Base-by-base conservation (phyloP, 2,888 invertebrate species). In the Cylloceria caligata region DNA sequence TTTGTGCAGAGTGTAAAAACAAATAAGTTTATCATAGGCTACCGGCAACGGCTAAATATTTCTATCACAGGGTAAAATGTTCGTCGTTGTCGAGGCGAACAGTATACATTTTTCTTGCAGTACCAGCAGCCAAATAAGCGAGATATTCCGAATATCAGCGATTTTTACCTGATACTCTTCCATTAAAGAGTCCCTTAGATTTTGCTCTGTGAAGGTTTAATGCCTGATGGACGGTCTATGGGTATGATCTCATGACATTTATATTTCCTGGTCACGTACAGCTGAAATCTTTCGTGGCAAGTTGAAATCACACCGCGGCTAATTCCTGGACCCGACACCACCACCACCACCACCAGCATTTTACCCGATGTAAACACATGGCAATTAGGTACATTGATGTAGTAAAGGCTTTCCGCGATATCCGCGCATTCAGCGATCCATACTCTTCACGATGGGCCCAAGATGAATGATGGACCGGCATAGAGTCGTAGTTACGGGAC, bases 401-500 rank as follows among this genome's bases (percentile, higher is more conserved):
- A 57, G 60, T n/a, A 60, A 34, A 39, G 60, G 11, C 45, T 68
- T 13, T 21, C 19, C 21, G 36, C 13, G 19, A 36, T 13, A 36
- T 49, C 16, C 34, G 13, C 13, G 49, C 34, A 42, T 49, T 49
- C 30, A 16, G 19, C 67, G 24, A 19, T 64, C 42, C 21, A 42
- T 24, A 19, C 36, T 30, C n/a, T 47, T 21, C 19, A 19, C 19
- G 67, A 55, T 36, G 36, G 27, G 39, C 19, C 27, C 27, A 55
- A 39, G 72, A 72, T 77, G 76, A 81, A 81, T 81, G 81, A 81
- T 72, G 76, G 72, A 81, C 76, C 72, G 52, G 76, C 76, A 60
- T 47, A 49, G 75, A 76, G 71, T 80, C 60, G 80, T 68, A 77
- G 81, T 72, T 77, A 81, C 77, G 68, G 34, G 52, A 42, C 57